Base-by-base conservation (phyloP, 1,140 invertebrate species). In the Holcopasites calliopsidis region DNA sequence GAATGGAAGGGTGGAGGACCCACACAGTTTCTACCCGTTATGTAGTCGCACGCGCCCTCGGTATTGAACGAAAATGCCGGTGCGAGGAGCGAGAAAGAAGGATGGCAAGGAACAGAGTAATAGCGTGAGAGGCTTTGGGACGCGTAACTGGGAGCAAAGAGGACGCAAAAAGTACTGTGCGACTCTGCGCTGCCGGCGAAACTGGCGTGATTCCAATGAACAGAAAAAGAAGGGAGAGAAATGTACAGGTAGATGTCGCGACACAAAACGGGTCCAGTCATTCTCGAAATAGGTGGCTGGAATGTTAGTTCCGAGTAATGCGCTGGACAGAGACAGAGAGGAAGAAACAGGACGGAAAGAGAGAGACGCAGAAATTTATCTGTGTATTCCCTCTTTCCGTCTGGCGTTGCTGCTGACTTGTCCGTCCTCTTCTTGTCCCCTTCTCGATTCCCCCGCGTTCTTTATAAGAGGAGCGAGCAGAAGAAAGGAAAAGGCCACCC, bases 271-370 rank as follows among this genome's bases (percentile, higher is more conserved):
- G 58, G 79, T 81, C 69, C 79, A 75, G 79, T 68, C 80, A 68
- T 82, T 83, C 82, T 64, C 71, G 82, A 83, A 83, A 83, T 83
- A 83, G 82, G 71, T 80, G 69, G 47, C 68, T 83, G 80, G 82
- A 83, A 83, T 83, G 80, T 47, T 58, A 31, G 31, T 66, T 50
- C 69, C 71, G 42, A 61, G 44, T 47, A 31, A 21, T 50, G 47
- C 47, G 71, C 6, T 16, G 21, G 71, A 71, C 16, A 44, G 49
- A 31, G 64, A 52, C 47, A 35, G 16, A 28, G 40, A 50, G 33
- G 16, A 66, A 38, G 47, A 66, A 50, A 64, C 5, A 50, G 7
- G n/a, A 21, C 1, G 1, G 47, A 50, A 7, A 50, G 8, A 18
- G 47, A n/a, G 47, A 50, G 3, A 31, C 13, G 7, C 6, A 26